Evolutionary conservation across 2,888 invertebrate species (phyloP), one percentile per base, ranked within the genome.

Genomic region (Andrena fulva): DNA sequence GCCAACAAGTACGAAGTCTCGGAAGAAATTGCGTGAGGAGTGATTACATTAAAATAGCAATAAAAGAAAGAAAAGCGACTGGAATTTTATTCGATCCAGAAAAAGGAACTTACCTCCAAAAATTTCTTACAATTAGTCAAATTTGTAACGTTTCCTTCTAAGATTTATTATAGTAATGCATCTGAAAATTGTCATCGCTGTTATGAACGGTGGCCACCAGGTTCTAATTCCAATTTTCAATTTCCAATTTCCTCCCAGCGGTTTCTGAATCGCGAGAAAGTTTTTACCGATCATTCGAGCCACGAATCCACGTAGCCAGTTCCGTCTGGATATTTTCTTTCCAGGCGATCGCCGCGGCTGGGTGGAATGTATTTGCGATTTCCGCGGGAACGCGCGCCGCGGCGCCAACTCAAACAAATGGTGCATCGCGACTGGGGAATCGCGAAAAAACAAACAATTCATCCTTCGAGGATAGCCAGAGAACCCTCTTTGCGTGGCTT

Each of bases 391-490:
- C 48, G 69, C 77, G 84, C 74, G 60, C 68, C 67, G 67, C 76
- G 76, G 79, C 79, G 89, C 88, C 88, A 90, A 89, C 82, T 84
- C 82, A 90, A 90, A 90, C 90, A 90, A 90, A 90, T 88, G 48
- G 56, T 70, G 69, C 73, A 77, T 50, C 80, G 73, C 66, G 68
- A 42, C 75, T 71, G 50, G 77, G 68, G 77, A 50, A 66, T 69
- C 85, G 77, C 48, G 80, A 80, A 73, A 77, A 85, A 86, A 85
- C 79, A 86, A 86, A 86, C 85, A 85, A 86, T 77, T 62, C 70
- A 48, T 31, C 48, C 33, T 74, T 76, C 76, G 74, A 72, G 71
- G 72, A 77, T 80, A 78, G 20, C 64, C 80, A 74, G 75, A 66
- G 70, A 33, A 77, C 68, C 76, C 68, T 77, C 68, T 77, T 67